phyloP scores from a whole-genome alignment of 2,113 vertebrate genomes.

The Neodontobutis hainanensis region DNA sequence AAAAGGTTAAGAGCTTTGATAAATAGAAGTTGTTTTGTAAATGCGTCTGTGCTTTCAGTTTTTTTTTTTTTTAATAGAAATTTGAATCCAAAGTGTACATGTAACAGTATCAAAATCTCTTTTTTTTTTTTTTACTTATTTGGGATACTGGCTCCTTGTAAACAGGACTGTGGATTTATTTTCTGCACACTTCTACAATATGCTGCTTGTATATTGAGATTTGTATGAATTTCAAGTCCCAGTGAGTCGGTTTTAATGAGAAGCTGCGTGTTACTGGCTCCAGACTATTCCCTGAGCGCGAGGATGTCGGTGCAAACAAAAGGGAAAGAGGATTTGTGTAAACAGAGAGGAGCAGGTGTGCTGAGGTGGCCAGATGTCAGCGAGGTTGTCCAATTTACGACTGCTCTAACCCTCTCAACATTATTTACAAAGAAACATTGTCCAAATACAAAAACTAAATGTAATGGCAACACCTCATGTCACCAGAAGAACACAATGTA shows the following conservation, averaged over 20 bases:
- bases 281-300: background rate
- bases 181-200: background rate
- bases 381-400: conserved; percentile 5
- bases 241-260: conserved; percentile 1
- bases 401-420: background rate
- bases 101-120: no score
- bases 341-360: background rate
- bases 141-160: background rate
- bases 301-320: no score
- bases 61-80: no score
- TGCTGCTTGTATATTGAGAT: background rate
- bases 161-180: background rate
- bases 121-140: no score
- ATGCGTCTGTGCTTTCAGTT: no score
- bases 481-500: background rate
- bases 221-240: background rate
- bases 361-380: conserved; percentile 6
- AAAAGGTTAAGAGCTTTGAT: no score
- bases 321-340: background rate
- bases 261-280: background rate
- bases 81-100: no score
- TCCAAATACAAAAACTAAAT: background rate
- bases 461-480: background rate
- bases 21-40: no score
- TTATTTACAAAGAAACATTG: background rate